A percentile compares a stretch with the other conserved stretches of the same genome.
Evolutionary conservation across 2,113 vertebrate genomes (phyloP).

Genomic region (Globicephala melas): DNA sequence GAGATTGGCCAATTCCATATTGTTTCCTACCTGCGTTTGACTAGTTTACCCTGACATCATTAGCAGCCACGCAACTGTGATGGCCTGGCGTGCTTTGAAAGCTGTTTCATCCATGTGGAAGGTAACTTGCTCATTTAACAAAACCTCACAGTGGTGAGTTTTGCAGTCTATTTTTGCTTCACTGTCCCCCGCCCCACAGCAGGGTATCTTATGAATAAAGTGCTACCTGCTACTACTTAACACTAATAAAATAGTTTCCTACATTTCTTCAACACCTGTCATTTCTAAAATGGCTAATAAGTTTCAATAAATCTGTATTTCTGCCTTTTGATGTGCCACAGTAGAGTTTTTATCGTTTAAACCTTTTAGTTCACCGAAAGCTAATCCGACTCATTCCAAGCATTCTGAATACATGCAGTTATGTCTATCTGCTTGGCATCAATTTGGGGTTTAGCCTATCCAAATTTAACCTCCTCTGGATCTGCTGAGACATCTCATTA

Average conservation of each 20-base stretch:
- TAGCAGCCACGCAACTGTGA: neutral
- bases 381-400: neutral
- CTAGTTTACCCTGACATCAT: neutral
- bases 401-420: neutral
- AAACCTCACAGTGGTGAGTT: neutral
- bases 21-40: neutral
- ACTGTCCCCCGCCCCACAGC: neutral
- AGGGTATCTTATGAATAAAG: neutral
- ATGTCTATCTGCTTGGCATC: rapidly evolving
- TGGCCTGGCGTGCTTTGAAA: neutral
- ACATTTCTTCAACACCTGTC: neutral
- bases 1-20: neutral
- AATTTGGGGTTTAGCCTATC: neutral
- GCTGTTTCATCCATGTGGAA: neutral
- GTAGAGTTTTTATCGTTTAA: neutral
- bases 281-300: conserved; percentile 7
- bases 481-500: neutral
- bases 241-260: neutral
- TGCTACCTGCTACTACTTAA: neutral
- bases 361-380: neutral
- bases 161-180: conserved; percentile 6
- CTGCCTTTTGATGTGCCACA: conserved; percentile 12
- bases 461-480: neutral
- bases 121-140: neutral
- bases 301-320: neutral